A percentile compares a stretch with the other conserved stretches of the same genome.
Evolutionary conservation across 2,888 invertebrate species (phyloP).

Genomic region (Chaitophorus viminalis): DNA sequence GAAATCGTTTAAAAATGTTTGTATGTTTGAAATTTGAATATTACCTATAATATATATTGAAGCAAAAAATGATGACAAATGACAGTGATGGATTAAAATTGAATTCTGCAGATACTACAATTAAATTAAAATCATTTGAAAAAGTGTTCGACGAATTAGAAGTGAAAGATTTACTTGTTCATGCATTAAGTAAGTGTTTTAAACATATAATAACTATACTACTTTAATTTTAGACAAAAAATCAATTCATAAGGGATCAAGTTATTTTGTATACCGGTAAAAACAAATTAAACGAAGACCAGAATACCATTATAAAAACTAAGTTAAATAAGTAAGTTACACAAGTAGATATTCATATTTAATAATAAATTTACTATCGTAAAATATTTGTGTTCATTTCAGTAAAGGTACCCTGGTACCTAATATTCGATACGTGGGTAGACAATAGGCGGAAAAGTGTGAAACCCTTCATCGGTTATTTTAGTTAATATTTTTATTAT

Average conservation of each 20-base stretch:
- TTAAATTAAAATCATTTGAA: not conserved
- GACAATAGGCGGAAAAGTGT: too few species aligned
- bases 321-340: not conserved
- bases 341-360: not conserved
- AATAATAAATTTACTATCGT: not conserved
- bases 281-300: not conserved
- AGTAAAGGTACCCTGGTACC: too few species aligned
- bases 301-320: not conserved
- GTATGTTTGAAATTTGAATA: too few species aligned
- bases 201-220: not conserved
- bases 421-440: too few species aligned
- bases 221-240: not conserved
- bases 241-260: not conserved
- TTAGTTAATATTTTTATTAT: too few species aligned
- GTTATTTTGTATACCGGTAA: not conserved
- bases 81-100: not conserved
- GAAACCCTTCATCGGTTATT: too few species aligned
- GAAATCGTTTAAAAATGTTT: not conserved
- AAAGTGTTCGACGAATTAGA: not conserved
- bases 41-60: not conserved
- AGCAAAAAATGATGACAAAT: not conserved
- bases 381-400: too few species aligned
- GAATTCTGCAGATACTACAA: slow-evolving; percentile 9
- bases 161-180: too few species aligned
- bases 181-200: not conserved